phyloP scores from a whole-genome alignment of 2,113 vertebrate genomes.

The Bubo scandiacus region DNA sequence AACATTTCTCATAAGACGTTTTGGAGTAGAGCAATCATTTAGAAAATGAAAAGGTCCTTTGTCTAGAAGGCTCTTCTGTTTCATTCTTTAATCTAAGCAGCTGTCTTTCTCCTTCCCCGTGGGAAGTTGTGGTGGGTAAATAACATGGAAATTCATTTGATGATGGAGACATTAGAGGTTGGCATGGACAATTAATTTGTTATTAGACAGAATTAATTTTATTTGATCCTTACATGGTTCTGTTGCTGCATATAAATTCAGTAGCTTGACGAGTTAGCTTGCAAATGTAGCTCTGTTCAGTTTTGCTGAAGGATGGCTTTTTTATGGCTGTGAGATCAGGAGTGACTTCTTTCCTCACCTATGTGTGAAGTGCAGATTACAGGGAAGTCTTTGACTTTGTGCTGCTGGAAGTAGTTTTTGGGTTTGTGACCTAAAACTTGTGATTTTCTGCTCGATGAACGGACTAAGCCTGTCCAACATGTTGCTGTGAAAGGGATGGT shows the following conservation, averaged over 20 bases:
- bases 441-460: background rate
- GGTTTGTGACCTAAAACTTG: background rate
- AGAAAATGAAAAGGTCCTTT: slow-evolving; percentile 58
- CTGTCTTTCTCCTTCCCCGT: slow-evolving; percentile 44
- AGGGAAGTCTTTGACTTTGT: background rate
- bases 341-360: background rate
- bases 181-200: slow-evolving; percentile 69
- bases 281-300: background rate
- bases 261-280: background rate
- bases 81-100: slow-evolving; percentile 50
- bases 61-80: slow-evolving; percentile 48
- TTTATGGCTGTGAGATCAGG: background rate
- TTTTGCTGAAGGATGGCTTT: background rate
- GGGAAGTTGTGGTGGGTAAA: slow-evolving; percentile 64
- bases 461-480: background rate
- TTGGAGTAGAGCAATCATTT: slow-evolving; percentile 43
- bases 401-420: background rate
- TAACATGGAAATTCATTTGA: slow-evolving; percentile 64
- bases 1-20: background rate
- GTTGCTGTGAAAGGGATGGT: background rate
- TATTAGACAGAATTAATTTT: slow-evolving; percentile 69
- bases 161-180: slow-evolving; percentile 66
- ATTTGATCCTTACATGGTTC: slow-evolving; percentile 58
- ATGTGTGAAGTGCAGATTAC: background rate
- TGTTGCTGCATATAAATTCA: slow-evolving; percentile 48